Evolutionary conservation across 2,888 invertebrate species (phyloP), one percentile per base, ranked within the genome.

Genomic region (Baccha elongata): DNA sequence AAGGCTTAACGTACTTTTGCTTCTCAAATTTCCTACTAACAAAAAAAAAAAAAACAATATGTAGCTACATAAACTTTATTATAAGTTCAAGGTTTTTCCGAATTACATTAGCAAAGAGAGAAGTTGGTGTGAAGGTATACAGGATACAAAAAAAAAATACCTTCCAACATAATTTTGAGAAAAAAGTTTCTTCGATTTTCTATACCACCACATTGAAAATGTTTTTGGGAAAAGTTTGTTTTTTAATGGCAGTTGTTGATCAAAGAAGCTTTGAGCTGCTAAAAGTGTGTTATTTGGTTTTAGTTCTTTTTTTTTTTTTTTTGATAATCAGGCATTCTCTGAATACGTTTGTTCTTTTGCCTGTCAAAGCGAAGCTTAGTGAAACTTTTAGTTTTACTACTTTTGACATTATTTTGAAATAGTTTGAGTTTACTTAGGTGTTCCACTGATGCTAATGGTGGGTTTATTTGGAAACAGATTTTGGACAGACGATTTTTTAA

Each of bases 231-330:
- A 55, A 44, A 44, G 40, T 68, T 23, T 53, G 52, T 44, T 62
- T 60, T 26, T 23, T 4, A 2, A 4, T 29, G n/a, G 42, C 29
- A 40, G 60, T 17, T 37, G 37, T 15, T 13, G 23, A 50, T 71
- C 35, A 40, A 50, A 48, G 35, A 40, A 60, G 50, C 50, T 29
- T 19, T 52, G 10, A 42, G 29, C 15, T 50, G 15, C 7, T 29
- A n/a, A 40, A 69, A 60, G 37, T 52, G 53, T 65, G 52, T 44
- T 60, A 46, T 37, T 69, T 52, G 60, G 52, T 71, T n/a, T n/a
- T 42, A 58, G 55, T 48, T 44, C 26, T 44, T 44, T 35, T 46
- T 17, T 40, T 21, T 37, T 5, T 32, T 5, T 4, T 8, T 1
- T 1, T 32, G 8, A 32, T 32, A 32, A 48, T 46, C 48, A 10